phyloP scores from a whole-genome alignment of 2,797 vertebrate genomes.

The Limnodromus scolopaceus region DNA sequence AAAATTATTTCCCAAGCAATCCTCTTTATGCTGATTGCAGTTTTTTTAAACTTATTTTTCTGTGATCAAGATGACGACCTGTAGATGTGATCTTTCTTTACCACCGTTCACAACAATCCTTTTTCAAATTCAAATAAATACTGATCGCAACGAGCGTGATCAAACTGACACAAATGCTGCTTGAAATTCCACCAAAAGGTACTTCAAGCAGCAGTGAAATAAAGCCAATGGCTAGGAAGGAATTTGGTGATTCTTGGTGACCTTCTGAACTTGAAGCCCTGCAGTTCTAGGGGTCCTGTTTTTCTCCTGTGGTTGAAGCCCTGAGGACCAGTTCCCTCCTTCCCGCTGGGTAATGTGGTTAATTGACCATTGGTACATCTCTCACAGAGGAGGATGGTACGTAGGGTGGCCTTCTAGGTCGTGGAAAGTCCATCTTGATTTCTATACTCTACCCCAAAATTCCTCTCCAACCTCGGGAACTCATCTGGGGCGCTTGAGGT shows the following conservation, averaged over 20 bases:
- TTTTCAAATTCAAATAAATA: conserved; percentile 28
- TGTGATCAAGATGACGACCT: conserved; percentile 35
- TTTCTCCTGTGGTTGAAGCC: not conserved
- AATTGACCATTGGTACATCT: not conserved
- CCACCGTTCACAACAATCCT: not conserved
- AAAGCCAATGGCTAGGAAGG: not conserved
- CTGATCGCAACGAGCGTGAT: not conserved
- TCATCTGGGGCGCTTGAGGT: not conserved
- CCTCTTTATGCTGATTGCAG: conserved; percentile 50
- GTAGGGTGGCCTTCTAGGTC: not conserved
- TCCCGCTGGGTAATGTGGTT: not conserved
- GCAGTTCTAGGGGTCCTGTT: not conserved
- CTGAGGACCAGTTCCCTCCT: not conserved
- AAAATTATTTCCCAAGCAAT: conserved; percentile 77
- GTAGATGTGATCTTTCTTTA: conserved; percentile 18
- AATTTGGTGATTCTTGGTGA: not conserved
- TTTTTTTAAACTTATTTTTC: conserved; percentile 12
- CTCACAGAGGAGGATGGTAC: not conserved
- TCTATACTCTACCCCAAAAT: not conserved
- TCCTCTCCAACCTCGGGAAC: not conserved
- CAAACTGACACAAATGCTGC: not conserved
- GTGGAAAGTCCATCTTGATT: not conserved
- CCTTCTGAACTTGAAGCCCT: not conserved
- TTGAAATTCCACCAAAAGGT: not conserved
- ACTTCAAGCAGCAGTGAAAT: not conserved